These are phyloP conservation scores for Drosophila burlai DNA, from an alignment of 1,140 invertebrate genomes.

Conservation along the genomic window DNA sequence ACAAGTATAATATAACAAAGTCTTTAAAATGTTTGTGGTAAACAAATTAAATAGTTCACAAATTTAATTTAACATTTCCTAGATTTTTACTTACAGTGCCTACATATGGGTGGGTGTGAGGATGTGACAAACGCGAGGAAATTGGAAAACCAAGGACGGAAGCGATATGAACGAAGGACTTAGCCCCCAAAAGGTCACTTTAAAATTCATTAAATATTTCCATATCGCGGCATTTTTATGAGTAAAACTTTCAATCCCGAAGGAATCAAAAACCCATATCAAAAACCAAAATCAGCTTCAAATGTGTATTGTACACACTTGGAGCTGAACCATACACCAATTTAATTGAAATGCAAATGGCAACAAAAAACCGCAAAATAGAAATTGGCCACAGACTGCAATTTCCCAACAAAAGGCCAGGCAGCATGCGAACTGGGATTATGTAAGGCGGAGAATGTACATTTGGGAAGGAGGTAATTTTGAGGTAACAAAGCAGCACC, in stretches of 20 bases:
- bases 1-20: too few species aligned
- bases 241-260: not conserved
- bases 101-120: conserved; percentile 3
- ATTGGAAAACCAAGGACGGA: conserved; percentile 17
- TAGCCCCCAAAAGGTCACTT: conserved; percentile 19
- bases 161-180: conserved; percentile 28
- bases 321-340: not conserved
- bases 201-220: conserved; percentile 15
- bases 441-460: not conserved
- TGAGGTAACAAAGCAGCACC: conserved; percentile 7
- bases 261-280: not conserved
- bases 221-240: not conserved
- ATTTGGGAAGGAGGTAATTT: not conserved
- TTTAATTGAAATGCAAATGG: conserved; percentile 43
- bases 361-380: conserved; percentile 45
- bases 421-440: not conserved
- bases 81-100: not conserved
- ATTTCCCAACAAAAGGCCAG: conserved; percentile 5
- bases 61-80: not conserved
- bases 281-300: not conserved
- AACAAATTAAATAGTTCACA: not conserved
- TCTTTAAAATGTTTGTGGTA: too few species aligned
- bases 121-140: conserved; percentile 37
- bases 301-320: not conserved
- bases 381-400: conserved; percentile 9